Conservation (phyloP, 2,113 vertebrate genomes). For the Rhabdomys dilectus region DNA sequence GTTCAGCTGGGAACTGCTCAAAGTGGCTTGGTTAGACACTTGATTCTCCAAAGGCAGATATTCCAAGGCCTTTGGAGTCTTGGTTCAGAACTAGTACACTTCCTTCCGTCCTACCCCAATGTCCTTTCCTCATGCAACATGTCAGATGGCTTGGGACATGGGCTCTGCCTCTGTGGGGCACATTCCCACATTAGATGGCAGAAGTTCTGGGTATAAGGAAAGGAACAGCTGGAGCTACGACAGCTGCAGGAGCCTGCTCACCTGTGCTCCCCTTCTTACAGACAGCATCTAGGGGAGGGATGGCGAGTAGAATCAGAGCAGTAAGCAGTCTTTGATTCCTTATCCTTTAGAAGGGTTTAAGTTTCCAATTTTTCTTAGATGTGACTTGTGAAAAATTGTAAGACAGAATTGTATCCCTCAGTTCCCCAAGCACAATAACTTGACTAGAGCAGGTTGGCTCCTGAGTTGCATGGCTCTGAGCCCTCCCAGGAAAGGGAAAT, state of each 20-base stretch:
- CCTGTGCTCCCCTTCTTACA: background rate
- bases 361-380: background rate
- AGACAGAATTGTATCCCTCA: background rate
- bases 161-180: background rate
- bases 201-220: background rate
- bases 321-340: background rate
- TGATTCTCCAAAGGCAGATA: background rate
- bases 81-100: background rate
- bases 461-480: background rate
- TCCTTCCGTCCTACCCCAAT: too few relatives aligned
- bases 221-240: background rate
- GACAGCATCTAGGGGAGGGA: background rate
- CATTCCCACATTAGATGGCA: background rate
- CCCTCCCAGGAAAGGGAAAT: background rate
- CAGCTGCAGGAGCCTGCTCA: fast-evolving
- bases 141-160: background rate
- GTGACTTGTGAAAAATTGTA: background rate
- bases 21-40: background rate
- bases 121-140: background rate
- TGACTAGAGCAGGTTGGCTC: background rate
- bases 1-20: background rate
- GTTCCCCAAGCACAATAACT: background rate
- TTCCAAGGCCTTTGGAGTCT: background rate
- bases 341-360: background rate
- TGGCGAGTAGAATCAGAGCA: background rate